These are phyloP conservation scores for Cyprinodon brontotheroides DNA, from an alignment of 2,113 vertebrate genomes.

Conservation along the genomic window DNA sequence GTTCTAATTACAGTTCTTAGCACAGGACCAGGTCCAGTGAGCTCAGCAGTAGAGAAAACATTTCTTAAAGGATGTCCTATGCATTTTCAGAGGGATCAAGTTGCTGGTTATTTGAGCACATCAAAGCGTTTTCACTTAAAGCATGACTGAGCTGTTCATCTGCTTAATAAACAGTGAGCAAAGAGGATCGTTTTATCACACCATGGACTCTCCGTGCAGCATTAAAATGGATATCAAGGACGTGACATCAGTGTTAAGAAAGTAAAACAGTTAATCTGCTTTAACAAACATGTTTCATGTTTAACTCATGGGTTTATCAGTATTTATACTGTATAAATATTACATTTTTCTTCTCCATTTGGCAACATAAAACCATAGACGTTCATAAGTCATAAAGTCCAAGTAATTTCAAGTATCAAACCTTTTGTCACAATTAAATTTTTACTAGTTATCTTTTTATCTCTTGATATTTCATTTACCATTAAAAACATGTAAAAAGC, in stretches of 20 bases:
- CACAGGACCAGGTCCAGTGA: constrained; percentile 46
- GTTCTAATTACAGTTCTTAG: constrained; percentile 68
- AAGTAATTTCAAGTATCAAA: too few relatives aligned
- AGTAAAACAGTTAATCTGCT: constrained; percentile 33
- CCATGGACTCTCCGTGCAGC: not conserved
- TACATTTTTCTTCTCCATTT: not conserved
- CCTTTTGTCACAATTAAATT: too few relatives aligned
- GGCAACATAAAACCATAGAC: too few relatives aligned
- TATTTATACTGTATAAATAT: not conserved
- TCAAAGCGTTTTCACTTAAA: constrained; percentile 40
- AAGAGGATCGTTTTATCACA: not conserved
- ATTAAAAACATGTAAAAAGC: too few relatives aligned
- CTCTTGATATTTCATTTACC: too few relatives aligned
- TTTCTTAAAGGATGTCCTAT: constrained; percentile 55
- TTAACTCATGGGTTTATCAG: not conserved
- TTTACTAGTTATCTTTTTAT: too few relatives aligned
- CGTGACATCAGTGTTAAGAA: constrained; percentile 25
- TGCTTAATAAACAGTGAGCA: constrained; percentile 3
- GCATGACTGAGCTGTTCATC: constrained; percentile 38
- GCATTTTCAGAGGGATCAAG: constrained; percentile 49
- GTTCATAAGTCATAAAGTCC: too few relatives aligned
- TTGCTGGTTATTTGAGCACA: constrained; percentile 32
- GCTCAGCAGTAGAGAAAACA: constrained; percentile 70
- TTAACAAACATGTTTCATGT: constrained; percentile 27
- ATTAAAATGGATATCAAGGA: constrained; percentile 4